phyloP scores from a whole-genome alignment of 2,888 invertebrate genomes.

The Drosophila buzzatii region DNA sequence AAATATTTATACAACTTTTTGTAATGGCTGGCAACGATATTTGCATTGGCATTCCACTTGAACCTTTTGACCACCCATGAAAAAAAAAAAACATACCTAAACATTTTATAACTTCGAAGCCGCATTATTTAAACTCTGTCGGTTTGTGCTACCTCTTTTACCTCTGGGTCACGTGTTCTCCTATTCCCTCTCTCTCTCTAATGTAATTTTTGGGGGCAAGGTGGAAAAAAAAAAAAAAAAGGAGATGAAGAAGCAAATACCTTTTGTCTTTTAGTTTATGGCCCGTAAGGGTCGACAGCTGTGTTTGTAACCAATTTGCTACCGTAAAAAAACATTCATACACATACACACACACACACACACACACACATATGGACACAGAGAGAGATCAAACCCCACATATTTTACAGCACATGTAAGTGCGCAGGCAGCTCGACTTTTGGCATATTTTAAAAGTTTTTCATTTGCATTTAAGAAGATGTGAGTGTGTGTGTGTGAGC shows the following conservation, averaged over 20 bases:
- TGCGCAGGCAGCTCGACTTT: slow-evolving; percentile 38
- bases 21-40: slow-evolving; percentile 53
- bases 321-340: slow-evolving; percentile 46
- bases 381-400: slow-evolving; percentile 36
- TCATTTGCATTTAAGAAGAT: slow-evolving; percentile 71
- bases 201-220: slow-evolving; percentile 56
- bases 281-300: slow-evolving; percentile 78
- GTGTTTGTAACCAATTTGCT: slow-evolving; percentile 81
- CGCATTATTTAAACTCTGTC: slow-evolving; percentile 40
- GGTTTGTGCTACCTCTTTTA: slow-evolving; percentile 25
- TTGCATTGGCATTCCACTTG: slow-evolving; percentile 66
- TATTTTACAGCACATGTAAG: slow-evolving; percentile 72
- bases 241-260: slow-evolving; percentile 41
- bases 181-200: slow-evolving; percentile 39
- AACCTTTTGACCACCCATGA: slow-evolving; percentile 66
- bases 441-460: slow-evolving; percentile 76
- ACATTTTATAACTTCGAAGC: slow-evolving; percentile 46
- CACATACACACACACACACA: slow-evolving; percentile 11
- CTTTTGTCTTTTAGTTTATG: slow-evolving; percentile 79
- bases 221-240: slow-evolving; percentile 1
- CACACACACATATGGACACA: slow-evolving; percentile 24
- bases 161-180: slow-evolving; percentile 23
- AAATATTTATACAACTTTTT: slow-evolving; percentile 56
- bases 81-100: slow-evolving; percentile 35
- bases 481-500: slow-evolving; percentile 2